These are phyloP conservation scores for Pampus argenteus DNA, from an alignment of 2,797 vertebrate species.

Conservation along the genomic window DNA sequence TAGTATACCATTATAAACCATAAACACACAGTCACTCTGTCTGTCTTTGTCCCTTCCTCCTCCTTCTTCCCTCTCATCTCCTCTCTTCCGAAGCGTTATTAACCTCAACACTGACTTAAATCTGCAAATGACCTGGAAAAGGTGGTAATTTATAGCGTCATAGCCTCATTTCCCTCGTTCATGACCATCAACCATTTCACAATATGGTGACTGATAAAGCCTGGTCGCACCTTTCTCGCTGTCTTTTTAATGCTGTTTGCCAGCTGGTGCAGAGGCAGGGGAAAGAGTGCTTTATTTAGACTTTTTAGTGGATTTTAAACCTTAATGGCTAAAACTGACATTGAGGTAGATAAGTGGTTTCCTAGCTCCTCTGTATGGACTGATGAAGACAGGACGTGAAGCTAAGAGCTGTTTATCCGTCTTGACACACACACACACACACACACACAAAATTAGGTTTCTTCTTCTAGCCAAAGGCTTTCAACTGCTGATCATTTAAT, in stretches of 20 bases:
- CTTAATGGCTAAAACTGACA: constrained; percentile 65
- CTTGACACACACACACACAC: constrained; percentile 22
- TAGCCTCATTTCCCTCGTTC: constrained; percentile 38
- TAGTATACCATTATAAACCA: not conserved
- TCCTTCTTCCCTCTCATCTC: not conserved
- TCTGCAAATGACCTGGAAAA: constrained; percentile 77
- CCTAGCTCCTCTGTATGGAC: constrained; percentile 60
- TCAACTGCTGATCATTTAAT: constrained; percentile 48
- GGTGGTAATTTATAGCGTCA: constrained; percentile 41
- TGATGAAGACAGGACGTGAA: constrained; percentile 52
- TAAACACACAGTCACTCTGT: not conserved
- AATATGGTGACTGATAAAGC: constrained; percentile 45
- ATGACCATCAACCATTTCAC: constrained; percentile 45
- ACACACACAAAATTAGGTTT: constrained; percentile 31
- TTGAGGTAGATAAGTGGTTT: constrained; percentile 59
- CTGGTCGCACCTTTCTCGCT: constrained; percentile 17
- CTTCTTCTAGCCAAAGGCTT: constrained; percentile 38
- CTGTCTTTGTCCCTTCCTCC: not conserved
- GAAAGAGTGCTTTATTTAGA: constrained; percentile 49
- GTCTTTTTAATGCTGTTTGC: constrained; percentile 52
- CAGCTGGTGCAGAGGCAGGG: constrained; percentile 15
- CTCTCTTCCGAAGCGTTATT: constrained; percentile 32
- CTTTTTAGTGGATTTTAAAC: constrained; percentile 63
- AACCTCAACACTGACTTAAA: constrained; percentile 44
- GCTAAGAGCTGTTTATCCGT: constrained; percentile 65